These are phyloP conservation scores for Psophia crepitans DNA, from an alignment of 2,113 vertebrate species.

Conservation along the genomic window DNA sequence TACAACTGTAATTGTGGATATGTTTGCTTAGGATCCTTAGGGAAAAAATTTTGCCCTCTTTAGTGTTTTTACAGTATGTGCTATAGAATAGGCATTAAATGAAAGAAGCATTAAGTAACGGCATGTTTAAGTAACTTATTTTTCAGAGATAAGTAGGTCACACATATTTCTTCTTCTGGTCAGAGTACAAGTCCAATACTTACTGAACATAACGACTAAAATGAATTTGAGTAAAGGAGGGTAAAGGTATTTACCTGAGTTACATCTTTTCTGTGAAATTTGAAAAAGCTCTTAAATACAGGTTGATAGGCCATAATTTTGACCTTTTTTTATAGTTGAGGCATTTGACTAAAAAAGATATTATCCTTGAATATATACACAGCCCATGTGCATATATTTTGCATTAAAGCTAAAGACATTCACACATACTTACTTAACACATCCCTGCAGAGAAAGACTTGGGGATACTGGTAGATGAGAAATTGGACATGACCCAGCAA, in stretches of 20 bases:
- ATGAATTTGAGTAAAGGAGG: not conserved
- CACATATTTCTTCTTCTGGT: not conserved
- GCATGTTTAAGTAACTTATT: not conserved
- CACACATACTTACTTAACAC: not conserved
- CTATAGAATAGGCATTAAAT: not conserved
- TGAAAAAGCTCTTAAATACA: not conserved
- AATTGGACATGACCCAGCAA: not conserved
- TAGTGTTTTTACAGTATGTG: not conserved
- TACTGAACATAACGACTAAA: not conserved
- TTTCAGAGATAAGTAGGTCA: not conserved
- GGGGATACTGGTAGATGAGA: not conserved
- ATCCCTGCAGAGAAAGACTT: not conserved
- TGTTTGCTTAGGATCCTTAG: not conserved
- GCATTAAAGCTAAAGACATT: not conserved
- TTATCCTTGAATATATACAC: not conserved
- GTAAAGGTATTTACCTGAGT: not conserved
- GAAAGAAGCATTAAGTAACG: not conserved
- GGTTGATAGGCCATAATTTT: not conserved
- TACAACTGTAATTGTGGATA: conserved; percentile 14
- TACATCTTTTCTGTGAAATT: not conserved
- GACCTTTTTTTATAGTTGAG: not conserved
- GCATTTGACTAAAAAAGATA: not conserved
- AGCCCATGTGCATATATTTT: not conserved
- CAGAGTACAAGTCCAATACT: not conserved
- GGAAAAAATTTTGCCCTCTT: conserved; percentile 17